Base-by-base conservation (phyloP, 2,113 vertebrate genomes). In the Apodemus sylvaticus region DNA sequence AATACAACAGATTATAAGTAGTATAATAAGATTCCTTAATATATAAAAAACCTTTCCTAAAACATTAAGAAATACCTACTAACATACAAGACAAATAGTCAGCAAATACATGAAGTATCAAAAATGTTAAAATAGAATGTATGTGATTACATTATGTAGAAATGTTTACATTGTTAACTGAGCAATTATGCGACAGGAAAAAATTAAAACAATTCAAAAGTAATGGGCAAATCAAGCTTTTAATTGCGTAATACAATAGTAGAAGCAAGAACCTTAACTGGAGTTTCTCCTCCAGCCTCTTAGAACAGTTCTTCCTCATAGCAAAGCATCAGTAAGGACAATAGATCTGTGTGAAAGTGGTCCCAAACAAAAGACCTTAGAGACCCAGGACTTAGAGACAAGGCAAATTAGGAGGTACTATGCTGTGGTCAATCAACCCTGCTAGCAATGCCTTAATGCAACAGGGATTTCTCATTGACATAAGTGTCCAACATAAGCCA, bases 41-140 rank as follows among this genome's bases (percentile, higher is more conserved):
- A 78, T 51, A 83, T 77, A 77, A 94, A 93, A 55, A 22, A 62
- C 53, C 22, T 53, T 83, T 94, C 81, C 42, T 86, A 89, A 85
- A 89, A 91, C 48, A 96, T 31, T 58, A 91, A 93, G 10, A 94
- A 85, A 91, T 86, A 64, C 77, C n/a, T 88, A 91, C 55, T 83
- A 92, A 39, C 58, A 11, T 5, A 70, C 6, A 79, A 90, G 85
- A 60, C 26, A 68, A 91, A 77, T 58, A 89, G 7, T 71, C 58
- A 71, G 60, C 31, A 81, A 86, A 64, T 7, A 81, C 7, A 62
- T 6, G 78, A 91, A 81, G 39, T 76, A 78, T 34, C 31, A 45
- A 79, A 89, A 74, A 17, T 58, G 74, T 60, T 26, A 86, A 86
- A 81, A 68, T 74, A 51, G 34, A 34, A 86, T 51, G 31, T 64